Evolutionary conservation across 35 echinoderm and acorn worm genomes (phyloP), one percentile per base, ranked within the genome.

Genomic region (Diadema setosum): DNA sequence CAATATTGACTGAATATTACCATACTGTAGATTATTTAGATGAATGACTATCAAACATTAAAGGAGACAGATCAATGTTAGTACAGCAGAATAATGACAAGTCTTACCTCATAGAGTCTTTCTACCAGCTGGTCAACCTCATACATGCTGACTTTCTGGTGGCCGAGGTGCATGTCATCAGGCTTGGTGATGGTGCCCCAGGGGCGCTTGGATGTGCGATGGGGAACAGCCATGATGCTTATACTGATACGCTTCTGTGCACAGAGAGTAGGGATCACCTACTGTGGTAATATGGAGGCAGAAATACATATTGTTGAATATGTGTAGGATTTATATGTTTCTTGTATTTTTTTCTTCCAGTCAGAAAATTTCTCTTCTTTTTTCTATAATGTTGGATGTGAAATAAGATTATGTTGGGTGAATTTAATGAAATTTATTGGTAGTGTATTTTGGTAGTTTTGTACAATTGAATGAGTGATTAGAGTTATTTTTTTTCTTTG

Each of bases 181-280:
- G 96, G 96, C 70, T 99, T 99, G 92, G 85, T 94, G 46, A 99
- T 94, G 12, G 96, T 99, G 37, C 96, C 96, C 96, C 96, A 99
- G 26, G 96, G 96, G 33, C 96, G 85, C 58, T 99, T 99, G 26
- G 96, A 94, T 42, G 84, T 41, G 40, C 87, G 86, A 33, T 95
- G 94, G 23, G 65, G 55, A 26, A 74, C 75, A 0, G 94, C 55
- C 89, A 95, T 95, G 18, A 5, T 93, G 56, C 29, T 59, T 26
- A 18, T 18, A 4, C 56, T 26, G 29, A 59, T 14, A 59, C 56
- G 20, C 56, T 59, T 59, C 56, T 59, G 29, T 5, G 29, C 56
- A 23, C 0, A 59, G n/a, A n/a, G n/a, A n/a, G n/a, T n/a, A n/a
- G n/a, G n/a, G n/a, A n/a, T n/a, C n/a, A n/a, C n/a, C n/a, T n/a